Evolutionary conservation across 2,797 vertebrate species (phyloP), one percentile per base, ranked within the genome.

Genomic region (Poecilia wingei): DNA sequence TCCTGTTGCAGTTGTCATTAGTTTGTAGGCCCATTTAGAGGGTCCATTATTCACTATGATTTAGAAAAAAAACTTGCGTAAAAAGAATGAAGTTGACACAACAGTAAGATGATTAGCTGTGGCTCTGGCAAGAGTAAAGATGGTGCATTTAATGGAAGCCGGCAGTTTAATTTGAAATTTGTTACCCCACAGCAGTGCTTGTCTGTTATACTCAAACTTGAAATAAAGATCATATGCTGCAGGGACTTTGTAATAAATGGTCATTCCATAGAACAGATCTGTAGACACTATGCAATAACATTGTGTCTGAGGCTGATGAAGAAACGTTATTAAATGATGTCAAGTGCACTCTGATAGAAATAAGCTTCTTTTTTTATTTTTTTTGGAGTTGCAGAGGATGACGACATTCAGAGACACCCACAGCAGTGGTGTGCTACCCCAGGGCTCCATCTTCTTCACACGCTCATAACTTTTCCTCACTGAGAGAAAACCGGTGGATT

Each of bases 391-490:
- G 87, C 82, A 77, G 84, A 83, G 84, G 74, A 90, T 94, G 91
- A 93, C 74, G 87, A 91, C 87, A 91, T 81, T 73, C 72, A 86
- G 83, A 91, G 90, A 91, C 88, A 90, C 86, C 78, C 77, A 55
- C 86, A 70, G 81, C 88, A 87, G 82, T 39, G 43, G 78, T 77
- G 79, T 86, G 80, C 8, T 14, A 78, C 64, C 84, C 82, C 3
- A 6, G 77, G 86, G 71, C 76, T 84, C 78, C 70, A 70, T 51
- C 79, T 77, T 81, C 80, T 69, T 80, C 80, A 79, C 78, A 80
- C 79, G 80, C 72, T 79, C 87, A 88, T 92, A 92, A 90, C 78
- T 90, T 81, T 86, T 47, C 72, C 79, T 80, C 14, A 3, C 72
- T 85, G 86, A 81, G 74, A 72, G 74, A 68, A 85, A 76, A 77